These are phyloP conservation scores for Lophius americanus DNA, from an alignment of 2,797 vertebrate species.

Conservation along the genomic window DNA sequence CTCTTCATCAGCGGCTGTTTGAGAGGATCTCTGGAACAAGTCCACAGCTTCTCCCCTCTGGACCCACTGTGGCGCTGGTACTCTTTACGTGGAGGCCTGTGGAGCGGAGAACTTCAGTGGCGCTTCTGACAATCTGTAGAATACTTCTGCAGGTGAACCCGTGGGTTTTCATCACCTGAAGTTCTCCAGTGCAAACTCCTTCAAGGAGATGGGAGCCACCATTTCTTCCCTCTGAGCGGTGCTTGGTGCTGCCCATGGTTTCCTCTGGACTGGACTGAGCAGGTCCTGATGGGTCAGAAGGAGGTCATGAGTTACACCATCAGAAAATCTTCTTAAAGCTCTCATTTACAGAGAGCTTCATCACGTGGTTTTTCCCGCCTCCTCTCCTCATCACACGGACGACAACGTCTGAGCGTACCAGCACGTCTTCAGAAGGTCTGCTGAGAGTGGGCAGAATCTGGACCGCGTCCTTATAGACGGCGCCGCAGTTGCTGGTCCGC, in stretches of 20 bases:
- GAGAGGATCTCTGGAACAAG: constrained; percentile 85
- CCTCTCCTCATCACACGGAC: background rate
- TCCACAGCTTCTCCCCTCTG: constrained; percentile 87
- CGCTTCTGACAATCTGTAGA: too few relatives aligned
- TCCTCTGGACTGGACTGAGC: constrained; percentile 83
- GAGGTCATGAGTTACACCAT: constrained; percentile 33
- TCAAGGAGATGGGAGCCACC: constrained; percentile 85
- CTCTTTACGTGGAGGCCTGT: constrained; percentile 76
- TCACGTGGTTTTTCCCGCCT: too few relatives aligned
- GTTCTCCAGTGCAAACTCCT: constrained; percentile 89
- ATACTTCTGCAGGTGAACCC: background rate
- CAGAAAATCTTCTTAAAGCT: too few relatives aligned
- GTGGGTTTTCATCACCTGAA: constrained; percentile 85
- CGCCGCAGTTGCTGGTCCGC: constrained; percentile 82
- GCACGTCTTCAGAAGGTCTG: constrained; percentile 82
- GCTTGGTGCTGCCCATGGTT: constrained; percentile 38
- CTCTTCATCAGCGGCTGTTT: constrained; percentile 88
- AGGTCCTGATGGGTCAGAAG: constrained; percentile 70
- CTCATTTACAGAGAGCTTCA: too few relatives aligned
- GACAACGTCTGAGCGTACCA: constrained; percentile 79
- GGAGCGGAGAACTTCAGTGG: background rate
- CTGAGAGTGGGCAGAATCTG: constrained; percentile 85
- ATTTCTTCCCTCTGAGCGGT: constrained; percentile 67
- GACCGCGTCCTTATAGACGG: constrained; percentile 77
- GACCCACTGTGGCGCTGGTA: constrained; percentile 72